These are phyloP conservation scores for Butorides virescens DNA, from an alignment of 2,113 vertebrate species.

Conservation along the genomic window DNA sequence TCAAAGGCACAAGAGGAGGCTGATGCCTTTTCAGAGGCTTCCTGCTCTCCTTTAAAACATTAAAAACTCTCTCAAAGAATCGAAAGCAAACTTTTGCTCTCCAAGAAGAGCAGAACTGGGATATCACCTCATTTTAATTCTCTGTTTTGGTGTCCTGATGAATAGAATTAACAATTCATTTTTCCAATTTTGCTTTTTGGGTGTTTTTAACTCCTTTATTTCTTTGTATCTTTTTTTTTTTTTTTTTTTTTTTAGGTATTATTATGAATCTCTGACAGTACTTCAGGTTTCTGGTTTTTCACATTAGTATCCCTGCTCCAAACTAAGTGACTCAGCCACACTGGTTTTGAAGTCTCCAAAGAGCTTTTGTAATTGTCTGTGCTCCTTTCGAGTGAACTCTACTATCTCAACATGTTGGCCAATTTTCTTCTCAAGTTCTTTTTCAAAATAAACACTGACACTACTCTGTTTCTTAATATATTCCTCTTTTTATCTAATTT, in stretches of 20 bases:
- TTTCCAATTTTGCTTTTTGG: background rate
- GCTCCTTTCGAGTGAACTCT: background rate
- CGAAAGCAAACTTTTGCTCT: background rate
- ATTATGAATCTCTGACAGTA: background rate
- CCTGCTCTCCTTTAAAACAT: background rate
- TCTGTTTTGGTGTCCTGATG: background rate
- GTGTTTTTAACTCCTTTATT: background rate
- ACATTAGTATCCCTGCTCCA: background rate
- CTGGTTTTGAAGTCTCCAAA: background rate
- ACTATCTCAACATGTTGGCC: background rate
- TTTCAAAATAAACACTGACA: constrained; percentile 50
- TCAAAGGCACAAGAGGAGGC: background rate
- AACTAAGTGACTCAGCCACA: background rate
- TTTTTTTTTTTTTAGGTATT: background rate
- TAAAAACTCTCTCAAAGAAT: background rate
- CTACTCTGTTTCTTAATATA: constrained; percentile 43
- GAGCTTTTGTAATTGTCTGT: background rate
- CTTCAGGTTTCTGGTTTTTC: background rate
- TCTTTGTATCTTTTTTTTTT: background rate
- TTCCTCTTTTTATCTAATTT: constrained; percentile 62
- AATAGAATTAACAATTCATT: background rate
- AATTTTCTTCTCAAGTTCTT: constrained; percentile 31
- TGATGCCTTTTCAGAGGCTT: background rate
- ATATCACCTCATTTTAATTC: background rate
- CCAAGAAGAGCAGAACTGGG: background rate